A percentile compares a stretch with the other conserved stretches of the same genome.
phyloP scores from a whole-genome alignment of 1,140 invertebrate genomes.

The Neodiprion virginianus region DNA sequence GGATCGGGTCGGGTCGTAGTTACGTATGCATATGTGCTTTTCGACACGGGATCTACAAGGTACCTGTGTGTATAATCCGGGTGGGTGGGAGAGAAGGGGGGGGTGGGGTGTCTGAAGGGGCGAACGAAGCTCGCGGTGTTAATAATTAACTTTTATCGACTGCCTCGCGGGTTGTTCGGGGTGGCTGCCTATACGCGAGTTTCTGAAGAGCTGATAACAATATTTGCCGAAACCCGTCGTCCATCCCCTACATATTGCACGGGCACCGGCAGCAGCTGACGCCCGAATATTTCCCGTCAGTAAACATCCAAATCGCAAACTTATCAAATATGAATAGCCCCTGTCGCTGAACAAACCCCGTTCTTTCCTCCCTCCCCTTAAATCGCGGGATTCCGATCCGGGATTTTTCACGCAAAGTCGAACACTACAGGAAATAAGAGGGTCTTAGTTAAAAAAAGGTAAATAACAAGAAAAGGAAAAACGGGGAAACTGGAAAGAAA shows the following conservation, averaged over 20 bases:
- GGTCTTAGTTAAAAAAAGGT: too few relatives aligned
- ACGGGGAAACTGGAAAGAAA: too few relatives aligned
- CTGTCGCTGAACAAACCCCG: neutral
- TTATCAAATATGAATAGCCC: conserved; percentile 9
- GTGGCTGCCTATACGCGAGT: neutral
- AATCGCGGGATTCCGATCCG: too few relatives aligned
- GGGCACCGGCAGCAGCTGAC: neutral
- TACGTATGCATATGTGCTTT: conserved; percentile 2
- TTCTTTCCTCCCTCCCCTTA: too few relatives aligned
- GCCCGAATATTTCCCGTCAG: neutral
- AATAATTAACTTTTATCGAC: conserved; percentile 13
- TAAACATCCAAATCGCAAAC: conserved; percentile 8
- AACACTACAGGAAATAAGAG: too few relatives aligned
- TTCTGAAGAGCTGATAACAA: conserved; percentile 19
- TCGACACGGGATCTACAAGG: neutral
- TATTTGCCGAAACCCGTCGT: conserved; percentile 19
- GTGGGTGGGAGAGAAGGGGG: neutral
- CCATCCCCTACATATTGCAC: neutral
- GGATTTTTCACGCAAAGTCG: too few relatives aligned
- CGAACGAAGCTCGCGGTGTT: neutral
- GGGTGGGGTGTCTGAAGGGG: neutral
- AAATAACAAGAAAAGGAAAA: too few relatives aligned
- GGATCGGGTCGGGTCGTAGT: neutral
- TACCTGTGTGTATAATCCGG: neutral
- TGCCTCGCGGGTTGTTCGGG: neutral